These are phyloP conservation scores for Globodera rostochiensis DNA, from an alignment of 1,140 invertebrate species.

Conservation along the genomic window DNA sequence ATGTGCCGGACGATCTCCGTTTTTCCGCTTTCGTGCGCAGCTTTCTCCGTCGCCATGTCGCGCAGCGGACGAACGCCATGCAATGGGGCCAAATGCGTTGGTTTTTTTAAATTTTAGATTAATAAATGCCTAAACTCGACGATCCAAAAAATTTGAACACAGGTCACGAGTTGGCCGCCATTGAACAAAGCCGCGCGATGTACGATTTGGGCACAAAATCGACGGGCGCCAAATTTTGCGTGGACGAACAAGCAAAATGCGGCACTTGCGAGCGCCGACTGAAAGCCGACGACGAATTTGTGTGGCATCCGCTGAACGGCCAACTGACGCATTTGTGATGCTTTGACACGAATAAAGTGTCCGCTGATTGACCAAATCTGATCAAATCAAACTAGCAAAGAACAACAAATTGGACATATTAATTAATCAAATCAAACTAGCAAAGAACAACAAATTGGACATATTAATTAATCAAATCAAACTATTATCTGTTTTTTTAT, in stretches of 20 bases:
- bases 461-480: too few species aligned
- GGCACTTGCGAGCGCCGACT: slow-evolving; percentile 3
- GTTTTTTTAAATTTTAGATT: too few species aligned
- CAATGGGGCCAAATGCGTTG: slow-evolving; percentile 8
- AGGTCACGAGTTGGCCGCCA: background rate
- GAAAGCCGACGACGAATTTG: slow-evolving; percentile 17
- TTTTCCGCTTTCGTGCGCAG: slow-evolving; percentile 10
- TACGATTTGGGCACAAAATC: background rate
- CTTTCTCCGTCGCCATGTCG: slow-evolving; percentile 22
- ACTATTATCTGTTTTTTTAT: too few species aligned
- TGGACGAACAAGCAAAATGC: slow-evolving; percentile 17
- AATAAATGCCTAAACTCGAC: too few species aligned
- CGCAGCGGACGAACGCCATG: slow-evolving; percentile 1
- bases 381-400: background rate
- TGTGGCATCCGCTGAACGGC: slow-evolving; percentile 8
- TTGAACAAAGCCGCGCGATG: background rate
- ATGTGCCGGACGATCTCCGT: slow-evolving; percentile 12
- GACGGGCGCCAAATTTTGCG: background rate
- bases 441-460: too few species aligned
- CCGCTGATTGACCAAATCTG: background rate
- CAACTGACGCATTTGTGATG: slow-evolving; percentile 22
- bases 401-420: too few species aligned
- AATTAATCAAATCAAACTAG: too few species aligned
- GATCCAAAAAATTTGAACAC: background rate
- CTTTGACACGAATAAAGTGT: background rate